Percentiles rank a stretch among this genome's conserved stretches.
phyloP scores from a whole-genome alignment of 2,888 invertebrate species.

The Polylopha cassiicola region DNA sequence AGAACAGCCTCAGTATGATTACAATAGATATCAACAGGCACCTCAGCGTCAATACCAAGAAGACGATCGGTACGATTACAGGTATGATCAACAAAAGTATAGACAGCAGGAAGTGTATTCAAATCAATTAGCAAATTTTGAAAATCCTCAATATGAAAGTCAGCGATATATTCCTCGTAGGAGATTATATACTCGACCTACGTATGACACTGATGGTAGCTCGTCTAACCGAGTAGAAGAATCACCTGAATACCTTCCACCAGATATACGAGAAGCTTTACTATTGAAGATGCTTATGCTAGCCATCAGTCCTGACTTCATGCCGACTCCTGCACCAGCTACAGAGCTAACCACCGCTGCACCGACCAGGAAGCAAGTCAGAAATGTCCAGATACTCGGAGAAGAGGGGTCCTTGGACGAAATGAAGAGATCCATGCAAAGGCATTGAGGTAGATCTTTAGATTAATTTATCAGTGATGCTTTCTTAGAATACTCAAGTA shows the following conservation, averaged over 20 bases:
- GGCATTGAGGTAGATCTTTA: conserved; percentile 44
- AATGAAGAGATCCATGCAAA: conserved; percentile 46
- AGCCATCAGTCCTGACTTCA: conserved; percentile 81
- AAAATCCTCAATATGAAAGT: conserved; percentile 63
- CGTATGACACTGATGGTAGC: conserved; percentile 62
- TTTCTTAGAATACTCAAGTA: conserved; percentile 48
- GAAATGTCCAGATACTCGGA: conserved; percentile 84
- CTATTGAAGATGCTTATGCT: conserved; percentile 83
- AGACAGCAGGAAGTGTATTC: conserved; percentile 55
- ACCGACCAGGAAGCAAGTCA: conserved; percentile 77
- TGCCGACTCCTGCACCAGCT: conserved; percentile 59
- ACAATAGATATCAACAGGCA: conserved; percentile 53
- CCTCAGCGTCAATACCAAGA: conserved; percentile 52
- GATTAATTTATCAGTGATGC: conserved; percentile 37
- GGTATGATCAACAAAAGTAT: conserved; percentile 55
- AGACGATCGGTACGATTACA: conserved; percentile 62
- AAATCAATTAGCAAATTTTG: conserved; percentile 54
- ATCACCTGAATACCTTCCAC: conserved; percentile 79
- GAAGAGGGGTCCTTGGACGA: conserved; percentile 74
- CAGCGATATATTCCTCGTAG: conserved; percentile 67
- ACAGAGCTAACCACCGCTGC: conserved; percentile 70
- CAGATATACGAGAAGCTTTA: conserved; percentile 83
- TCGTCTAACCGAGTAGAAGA: conserved; percentile 68
- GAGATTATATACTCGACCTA: conserved; percentile 50
- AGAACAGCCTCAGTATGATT: conserved; percentile 35